A percentile compares a stretch with the other conserved stretches of the same genome.
Conservation (phyloP, 2,113 vertebrate genomes). For the Heterocephalus glaber region DNA sequence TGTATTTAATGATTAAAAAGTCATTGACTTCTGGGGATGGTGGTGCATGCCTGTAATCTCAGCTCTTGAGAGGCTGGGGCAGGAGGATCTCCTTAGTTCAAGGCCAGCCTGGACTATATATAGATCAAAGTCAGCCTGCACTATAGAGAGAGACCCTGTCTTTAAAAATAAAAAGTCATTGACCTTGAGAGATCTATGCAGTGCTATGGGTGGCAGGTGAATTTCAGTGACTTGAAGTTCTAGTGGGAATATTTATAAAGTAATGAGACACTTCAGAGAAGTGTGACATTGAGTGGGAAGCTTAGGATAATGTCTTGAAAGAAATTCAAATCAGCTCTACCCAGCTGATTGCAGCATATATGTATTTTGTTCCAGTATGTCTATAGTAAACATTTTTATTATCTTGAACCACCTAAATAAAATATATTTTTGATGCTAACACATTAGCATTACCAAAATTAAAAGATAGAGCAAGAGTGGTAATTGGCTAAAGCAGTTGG, state of each 20-base stretch:
- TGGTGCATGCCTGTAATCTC: neutral
- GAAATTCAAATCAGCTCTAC: neutral
- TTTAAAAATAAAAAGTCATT: neutral
- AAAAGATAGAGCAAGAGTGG: neutral
- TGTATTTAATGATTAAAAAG: neutral
- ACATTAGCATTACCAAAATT: conserved; percentile 29
- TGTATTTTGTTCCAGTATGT: neutral
- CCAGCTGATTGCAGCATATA: neutral
- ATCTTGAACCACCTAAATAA: neutral
- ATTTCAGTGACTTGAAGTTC: neutral
- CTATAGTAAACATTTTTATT: neutral
- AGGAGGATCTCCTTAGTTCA: neutral
- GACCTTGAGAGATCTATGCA: neutral
- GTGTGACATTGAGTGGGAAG: neutral
- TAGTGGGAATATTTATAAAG: neutral
- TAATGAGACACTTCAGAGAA: conserved; percentile 20
- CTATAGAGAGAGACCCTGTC: neutral
- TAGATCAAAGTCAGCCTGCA: neutral
- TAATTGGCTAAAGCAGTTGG: neutral
- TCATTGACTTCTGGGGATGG: neutral
- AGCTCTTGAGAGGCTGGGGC: neutral
- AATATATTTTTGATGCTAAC: conserved; percentile 40
- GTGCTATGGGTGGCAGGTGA: neutral
- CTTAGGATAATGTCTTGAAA: neutral
- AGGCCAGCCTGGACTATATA: neutral